Conservation (phyloP, 2,888 invertebrate genomes). For the Ophioninae sp. region DNA sequence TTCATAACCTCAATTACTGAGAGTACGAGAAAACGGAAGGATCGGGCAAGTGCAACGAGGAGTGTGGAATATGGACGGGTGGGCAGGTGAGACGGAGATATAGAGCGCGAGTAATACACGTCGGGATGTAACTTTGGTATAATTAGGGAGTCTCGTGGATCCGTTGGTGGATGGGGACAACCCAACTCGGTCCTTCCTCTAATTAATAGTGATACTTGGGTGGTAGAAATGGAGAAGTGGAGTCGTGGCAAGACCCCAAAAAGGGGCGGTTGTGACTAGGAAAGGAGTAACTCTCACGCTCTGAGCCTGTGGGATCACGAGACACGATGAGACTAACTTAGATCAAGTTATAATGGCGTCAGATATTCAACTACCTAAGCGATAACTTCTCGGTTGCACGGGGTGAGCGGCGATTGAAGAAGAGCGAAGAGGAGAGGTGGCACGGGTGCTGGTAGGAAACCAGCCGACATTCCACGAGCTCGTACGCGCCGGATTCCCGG, state of each 20-base stretch:
- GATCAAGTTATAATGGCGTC: constrained; percentile 70
- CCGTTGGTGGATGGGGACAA: constrained; percentile 71
- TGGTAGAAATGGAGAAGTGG: constrained; percentile 40
- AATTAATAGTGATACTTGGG: constrained; percentile 75
- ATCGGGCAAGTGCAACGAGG: constrained; percentile 49
- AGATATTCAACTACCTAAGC: constrained; percentile 64
- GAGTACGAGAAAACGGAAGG: constrained; percentile 68
- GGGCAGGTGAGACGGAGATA: background rate
- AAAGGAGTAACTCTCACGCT: constrained; percentile 27
- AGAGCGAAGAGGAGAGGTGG: background rate
- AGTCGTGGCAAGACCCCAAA: constrained; percentile 42
- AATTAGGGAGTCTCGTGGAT: constrained; percentile 72
- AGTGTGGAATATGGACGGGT: constrained; percentile 16
- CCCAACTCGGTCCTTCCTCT: constrained; percentile 71
- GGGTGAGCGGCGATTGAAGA: constrained; percentile 7
- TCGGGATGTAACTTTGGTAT: constrained; percentile 70
- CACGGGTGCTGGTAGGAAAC: background rate
- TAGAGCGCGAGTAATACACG: constrained; percentile 20
- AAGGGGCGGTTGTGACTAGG: constrained; percentile 18
- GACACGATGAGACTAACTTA: constrained; percentile 62
- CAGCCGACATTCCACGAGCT: constrained; percentile 33
- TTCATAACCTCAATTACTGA: constrained; percentile 73
- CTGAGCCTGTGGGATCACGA: constrained; percentile 53
- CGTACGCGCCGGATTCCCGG: background rate
- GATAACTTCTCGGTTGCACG: constrained; percentile 54